phyloP scores from a whole-genome alignment of 2,888 invertebrate genomes.

The Uloborus plumipes region DNA sequence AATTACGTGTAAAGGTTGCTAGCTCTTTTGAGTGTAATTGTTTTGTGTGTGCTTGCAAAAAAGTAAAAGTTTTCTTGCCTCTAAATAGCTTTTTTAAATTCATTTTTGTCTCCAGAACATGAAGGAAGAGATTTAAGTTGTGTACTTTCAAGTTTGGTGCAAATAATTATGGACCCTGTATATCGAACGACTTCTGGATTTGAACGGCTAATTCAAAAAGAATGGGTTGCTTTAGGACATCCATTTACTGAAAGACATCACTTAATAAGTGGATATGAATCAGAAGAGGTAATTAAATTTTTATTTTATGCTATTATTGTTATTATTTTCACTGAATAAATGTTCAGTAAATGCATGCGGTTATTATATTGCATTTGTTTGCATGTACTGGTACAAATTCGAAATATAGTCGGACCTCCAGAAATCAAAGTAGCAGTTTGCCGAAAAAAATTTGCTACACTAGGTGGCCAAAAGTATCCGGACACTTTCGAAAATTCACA shows the following conservation, averaged over 20 bases:
- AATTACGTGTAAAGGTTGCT: not conserved
- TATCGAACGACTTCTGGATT: constrained; percentile 88
- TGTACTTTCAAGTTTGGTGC: constrained; percentile 86
- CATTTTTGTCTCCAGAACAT: constrained; percentile 74
- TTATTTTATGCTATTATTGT: not conserved
- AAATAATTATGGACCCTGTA: constrained; percentile 87
- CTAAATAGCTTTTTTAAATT: not conserved
- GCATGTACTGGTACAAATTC: no score
- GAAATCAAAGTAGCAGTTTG: no score
- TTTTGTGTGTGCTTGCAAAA: not conserved
- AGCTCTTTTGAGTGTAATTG: not conserved
- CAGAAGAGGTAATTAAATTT: constrained; percentile 67
- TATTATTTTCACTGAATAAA: not conserved
- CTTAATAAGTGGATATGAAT: constrained; percentile 68
- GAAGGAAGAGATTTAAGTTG: constrained; percentile 91
- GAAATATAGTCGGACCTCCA: no score
- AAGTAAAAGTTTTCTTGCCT: not conserved
- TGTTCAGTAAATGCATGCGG: not conserved
- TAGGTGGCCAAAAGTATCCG: no score
- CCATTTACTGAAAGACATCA: constrained; percentile 79
- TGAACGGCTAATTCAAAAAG: constrained; percentile 91
- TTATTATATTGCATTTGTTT: not conserved
- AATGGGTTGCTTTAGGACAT: constrained; percentile 94
- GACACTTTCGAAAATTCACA: no score
- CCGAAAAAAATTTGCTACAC: no score